Percentiles rank a stretch among this genome's conserved stretches.
Evolutionary conservation across 2,797 vertebrate genomes (phyloP).

Genomic region (Fratercula arctica): DNA sequence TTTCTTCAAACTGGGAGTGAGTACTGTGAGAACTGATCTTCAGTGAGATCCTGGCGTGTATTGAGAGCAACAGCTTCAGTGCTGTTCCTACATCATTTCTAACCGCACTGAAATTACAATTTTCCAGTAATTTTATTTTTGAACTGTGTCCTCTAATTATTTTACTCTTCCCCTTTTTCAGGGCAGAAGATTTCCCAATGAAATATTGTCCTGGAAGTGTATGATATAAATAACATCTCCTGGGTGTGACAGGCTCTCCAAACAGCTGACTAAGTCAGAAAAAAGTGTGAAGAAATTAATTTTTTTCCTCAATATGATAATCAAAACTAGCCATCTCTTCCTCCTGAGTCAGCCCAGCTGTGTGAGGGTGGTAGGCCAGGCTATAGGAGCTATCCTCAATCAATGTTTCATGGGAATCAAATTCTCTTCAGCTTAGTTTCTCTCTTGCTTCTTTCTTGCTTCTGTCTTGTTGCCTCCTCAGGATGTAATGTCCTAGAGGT

Average conservation of each 20-base stretch:
- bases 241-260: background rate
- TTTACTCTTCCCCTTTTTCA: background rate
- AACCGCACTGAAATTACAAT: background rate
- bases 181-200: background rate
- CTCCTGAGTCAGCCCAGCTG: background rate
- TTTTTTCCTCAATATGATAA: background rate
- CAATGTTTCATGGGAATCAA: background rate
- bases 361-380: background rate
- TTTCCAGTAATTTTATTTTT: background rate
- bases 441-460: background rate
- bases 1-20: background rate
- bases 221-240: background rate
- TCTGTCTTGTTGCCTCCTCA: background rate
- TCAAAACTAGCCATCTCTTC: background rate
- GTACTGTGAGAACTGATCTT: background rate
- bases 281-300: background rate
- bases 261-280: constrained; percentile 20
- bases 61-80: background rate
- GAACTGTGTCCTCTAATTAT: background rate
- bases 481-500: background rate
- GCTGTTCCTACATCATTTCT: background rate
- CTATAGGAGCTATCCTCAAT: background rate
- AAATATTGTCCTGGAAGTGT: background rate
- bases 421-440: background rate
- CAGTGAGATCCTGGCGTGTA: background rate